Percentiles rank a stretch among this genome's conserved stretches.
Conservation (phyloP, 1,140 invertebrate species). For the Drosophila chauvacae region DNA sequence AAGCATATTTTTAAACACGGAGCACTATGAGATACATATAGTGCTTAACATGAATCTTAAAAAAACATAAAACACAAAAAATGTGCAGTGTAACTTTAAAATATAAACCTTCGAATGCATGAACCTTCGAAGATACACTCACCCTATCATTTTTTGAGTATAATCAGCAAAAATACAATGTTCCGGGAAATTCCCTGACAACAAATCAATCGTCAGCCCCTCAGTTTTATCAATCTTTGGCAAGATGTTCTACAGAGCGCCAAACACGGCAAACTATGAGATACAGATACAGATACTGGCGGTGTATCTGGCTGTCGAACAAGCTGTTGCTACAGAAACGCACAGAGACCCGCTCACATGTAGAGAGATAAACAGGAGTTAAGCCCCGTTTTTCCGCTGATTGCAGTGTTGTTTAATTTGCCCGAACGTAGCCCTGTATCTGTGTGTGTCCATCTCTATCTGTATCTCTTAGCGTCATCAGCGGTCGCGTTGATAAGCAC, state of each 20-base stretch:
- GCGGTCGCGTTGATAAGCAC: conserved; percentile 43
- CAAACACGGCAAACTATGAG: conserved; percentile 49
- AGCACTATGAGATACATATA: too few species aligned
- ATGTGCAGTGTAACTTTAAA: background rate
- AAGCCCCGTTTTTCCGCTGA: conserved; percentile 32
- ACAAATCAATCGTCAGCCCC: conserved; percentile 12
- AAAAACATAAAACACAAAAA: background rate
- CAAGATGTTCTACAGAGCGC: conserved; percentile 45
- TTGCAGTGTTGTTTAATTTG: conserved; percentile 71
- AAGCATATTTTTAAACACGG: background rate
- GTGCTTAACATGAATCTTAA: background rate
- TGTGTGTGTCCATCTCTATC: conserved; percentile 27
- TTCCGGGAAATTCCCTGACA: conserved; percentile 7
- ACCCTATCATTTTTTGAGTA: background rate
- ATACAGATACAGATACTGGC: conserved; percentile 54
- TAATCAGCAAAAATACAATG: background rate
- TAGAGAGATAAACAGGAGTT: conserved; percentile 40
- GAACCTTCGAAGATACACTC: background rate
- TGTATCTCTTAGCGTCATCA: conserved; percentile 33
- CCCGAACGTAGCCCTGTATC: conserved; percentile 5
- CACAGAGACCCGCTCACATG: conserved; percentile 1
- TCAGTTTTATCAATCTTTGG: conserved; percentile 42
- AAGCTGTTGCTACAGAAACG: conserved; percentile 55
- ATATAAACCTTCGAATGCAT: background rate
- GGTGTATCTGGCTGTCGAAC: conserved; percentile 39